Evolutionary conservation across 1,140 invertebrate genomes (phyloP).

Genomic region (Oryctes rhinoceros): DNA sequence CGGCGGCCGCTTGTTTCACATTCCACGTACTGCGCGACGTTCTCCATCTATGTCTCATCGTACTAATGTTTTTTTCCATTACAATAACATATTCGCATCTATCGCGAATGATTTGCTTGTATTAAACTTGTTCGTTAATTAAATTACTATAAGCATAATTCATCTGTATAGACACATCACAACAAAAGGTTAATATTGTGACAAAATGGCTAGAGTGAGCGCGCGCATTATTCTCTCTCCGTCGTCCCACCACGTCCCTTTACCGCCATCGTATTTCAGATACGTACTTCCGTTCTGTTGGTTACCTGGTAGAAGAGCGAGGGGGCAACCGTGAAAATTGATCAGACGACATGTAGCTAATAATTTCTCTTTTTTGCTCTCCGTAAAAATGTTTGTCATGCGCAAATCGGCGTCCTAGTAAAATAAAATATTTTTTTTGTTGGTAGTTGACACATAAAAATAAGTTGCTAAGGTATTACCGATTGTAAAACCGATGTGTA

Average conservation of each 20-base stretch:
- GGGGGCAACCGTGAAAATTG: conserved; percentile 35
- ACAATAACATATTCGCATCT: not conserved
- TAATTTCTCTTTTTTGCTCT: conserved; percentile 33
- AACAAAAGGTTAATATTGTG: conserved; percentile 61
- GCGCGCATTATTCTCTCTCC: conserved; percentile 51
- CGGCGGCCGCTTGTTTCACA: conserved; percentile 47
- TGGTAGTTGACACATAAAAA: not conserved
- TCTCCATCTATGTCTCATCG: conserved; percentile 35
- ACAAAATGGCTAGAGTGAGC: conserved; percentile 59
- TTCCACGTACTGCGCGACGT: conserved; percentile 44
- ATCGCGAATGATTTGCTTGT: not conserved
- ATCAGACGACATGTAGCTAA: conserved; percentile 39
- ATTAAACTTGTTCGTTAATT: conserved; percentile 45
- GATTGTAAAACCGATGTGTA: not conserved
- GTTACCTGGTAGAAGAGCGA: conserved; percentile 28
- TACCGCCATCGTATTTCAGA: conserved; percentile 33
- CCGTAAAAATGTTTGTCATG: conserved; percentile 17
- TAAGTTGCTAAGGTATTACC: not conserved
- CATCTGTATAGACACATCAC: conserved; percentile 56
- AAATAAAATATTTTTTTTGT: not conserved
- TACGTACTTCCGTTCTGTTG: conserved; percentile 44
- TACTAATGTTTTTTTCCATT: not conserved
- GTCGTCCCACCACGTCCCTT: conserved; percentile 34
- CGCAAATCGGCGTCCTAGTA: not conserved
- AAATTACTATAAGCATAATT: conserved; percentile 53